Evolutionary conservation across 2,888 invertebrate genomes (phyloP).

Genomic region (Nasonia oneida): DNA sequence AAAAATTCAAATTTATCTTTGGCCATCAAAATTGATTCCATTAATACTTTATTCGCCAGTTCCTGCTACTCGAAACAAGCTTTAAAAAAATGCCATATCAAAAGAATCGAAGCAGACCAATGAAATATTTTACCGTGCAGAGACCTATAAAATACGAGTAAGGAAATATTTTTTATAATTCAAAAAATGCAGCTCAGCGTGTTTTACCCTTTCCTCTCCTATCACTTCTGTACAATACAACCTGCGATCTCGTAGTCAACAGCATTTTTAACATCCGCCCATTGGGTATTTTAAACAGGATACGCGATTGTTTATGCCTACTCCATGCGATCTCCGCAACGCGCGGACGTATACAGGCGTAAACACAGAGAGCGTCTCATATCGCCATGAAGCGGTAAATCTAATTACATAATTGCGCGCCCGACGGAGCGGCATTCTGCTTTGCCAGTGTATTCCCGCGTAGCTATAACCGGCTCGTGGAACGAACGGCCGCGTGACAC

Average conservation of each 20-base stretch:
- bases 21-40: not conserved
- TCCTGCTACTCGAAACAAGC: not conserved
- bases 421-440: slow-evolving; percentile 61
- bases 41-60: not conserved
- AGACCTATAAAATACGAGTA: not conserved
- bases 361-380: slow-evolving; percentile 4
- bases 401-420: slow-evolving; percentile 67
- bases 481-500: slow-evolving; percentile 35
- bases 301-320: not conserved
- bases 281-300: not conserved
- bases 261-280: not conserved
- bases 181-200: not conserved
- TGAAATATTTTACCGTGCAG: not conserved
- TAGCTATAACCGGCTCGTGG: not conserved
- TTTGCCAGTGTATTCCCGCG: slow-evolving; percentile 26
- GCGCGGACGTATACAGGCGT: not conserved
- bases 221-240: not conserved
- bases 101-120: not conserved
- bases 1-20: not conserved
- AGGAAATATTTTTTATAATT: no score
- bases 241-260: not conserved
- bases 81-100: not conserved
- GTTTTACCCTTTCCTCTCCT: not conserved
- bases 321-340: not conserved
- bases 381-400: slow-evolving; percentile 65